phyloP scores from a whole-genome alignment of 2,113 vertebrate genomes.

The Probosciger aterrimus region DNA sequence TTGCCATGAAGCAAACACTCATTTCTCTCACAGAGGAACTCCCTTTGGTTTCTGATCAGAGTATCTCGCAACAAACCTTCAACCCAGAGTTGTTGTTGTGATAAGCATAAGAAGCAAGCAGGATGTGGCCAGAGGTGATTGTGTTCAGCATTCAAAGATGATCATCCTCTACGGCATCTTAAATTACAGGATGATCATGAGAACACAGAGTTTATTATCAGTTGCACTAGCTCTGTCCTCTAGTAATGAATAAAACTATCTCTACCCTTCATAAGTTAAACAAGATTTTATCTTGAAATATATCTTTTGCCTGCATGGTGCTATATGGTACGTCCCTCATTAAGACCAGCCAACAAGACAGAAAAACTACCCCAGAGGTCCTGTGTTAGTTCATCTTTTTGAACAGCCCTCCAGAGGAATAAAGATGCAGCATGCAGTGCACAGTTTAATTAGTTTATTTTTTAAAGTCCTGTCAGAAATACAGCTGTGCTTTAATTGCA shows the following conservation, averaged over 20 bases:
- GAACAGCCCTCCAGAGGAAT: neutral
- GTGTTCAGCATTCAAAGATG: neutral
- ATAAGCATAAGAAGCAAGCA: neutral
- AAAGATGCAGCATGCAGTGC: neutral
- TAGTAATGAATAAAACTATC: neutral
- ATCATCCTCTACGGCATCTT: neutral
- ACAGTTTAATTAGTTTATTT: constrained; percentile 49
- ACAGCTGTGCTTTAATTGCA: constrained; percentile 28
- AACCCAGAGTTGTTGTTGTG: neutral
- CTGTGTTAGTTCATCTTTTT: neutral
- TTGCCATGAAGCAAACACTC: neutral
- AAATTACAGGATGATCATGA: neutral
- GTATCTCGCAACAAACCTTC: neutral
- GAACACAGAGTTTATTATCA: neutral
- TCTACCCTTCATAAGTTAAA: neutral
- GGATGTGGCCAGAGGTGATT: neutral
- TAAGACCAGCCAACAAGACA: neutral
- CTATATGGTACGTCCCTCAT: neutral
- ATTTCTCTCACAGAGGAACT: neutral
- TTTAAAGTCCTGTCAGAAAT: constrained; percentile 10
- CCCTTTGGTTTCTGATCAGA: neutral
- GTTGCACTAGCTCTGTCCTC: neutral
- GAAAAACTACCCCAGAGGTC: neutral
- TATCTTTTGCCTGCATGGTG: neutral
- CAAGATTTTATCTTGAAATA: neutral